phyloP scores from a whole-genome alignment of 2,113 vertebrate genomes.

The Mionectes macconnelli region DNA sequence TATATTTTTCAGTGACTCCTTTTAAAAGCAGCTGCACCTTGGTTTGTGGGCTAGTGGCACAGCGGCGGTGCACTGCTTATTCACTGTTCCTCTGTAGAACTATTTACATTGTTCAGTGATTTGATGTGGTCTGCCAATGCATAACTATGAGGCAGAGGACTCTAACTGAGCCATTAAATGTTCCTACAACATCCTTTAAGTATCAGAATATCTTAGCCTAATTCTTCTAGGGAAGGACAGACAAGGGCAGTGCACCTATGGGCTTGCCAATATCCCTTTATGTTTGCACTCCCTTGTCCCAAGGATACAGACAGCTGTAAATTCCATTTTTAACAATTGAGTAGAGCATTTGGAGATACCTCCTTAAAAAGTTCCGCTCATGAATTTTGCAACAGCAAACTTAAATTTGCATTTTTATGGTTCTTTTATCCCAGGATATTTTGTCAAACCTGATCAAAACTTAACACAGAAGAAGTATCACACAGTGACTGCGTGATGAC shows the following conservation, averaged over 20 bases:
- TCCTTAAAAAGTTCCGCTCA: not conserved
- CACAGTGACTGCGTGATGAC: not conserved
- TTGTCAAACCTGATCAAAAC: slow-evolving; percentile 39
- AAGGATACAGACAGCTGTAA: not conserved
- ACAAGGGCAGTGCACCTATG: not conserved
- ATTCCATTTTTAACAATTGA: not conserved
- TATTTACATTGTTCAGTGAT: not conserved
- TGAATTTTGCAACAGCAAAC: slow-evolving; percentile 43
- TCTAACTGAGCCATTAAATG: slow-evolving; percentile 32
- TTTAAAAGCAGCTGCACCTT: not conserved
- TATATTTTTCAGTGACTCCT: not conserved
- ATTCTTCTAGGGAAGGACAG: slow-evolving; percentile 22
- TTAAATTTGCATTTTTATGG: slow-evolving; percentile 60
- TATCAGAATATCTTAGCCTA: not conserved
- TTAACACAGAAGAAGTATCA: not conserved
- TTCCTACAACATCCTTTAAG: not conserved
- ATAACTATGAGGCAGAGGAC: not conserved
- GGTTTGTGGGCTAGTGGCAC: not conserved
- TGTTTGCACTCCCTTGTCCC: not conserved
- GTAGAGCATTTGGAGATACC: not conserved
- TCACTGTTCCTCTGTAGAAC: not conserved
- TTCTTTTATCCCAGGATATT: slow-evolving; percentile 41
- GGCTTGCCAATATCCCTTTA: not conserved
- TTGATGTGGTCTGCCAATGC: not conserved
- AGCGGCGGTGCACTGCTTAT: not conserved